These are phyloP conservation scores for Dicranocentrus wangi DNA, from an alignment of 2,888 invertebrate species.

Conservation along the genomic window DNA sequence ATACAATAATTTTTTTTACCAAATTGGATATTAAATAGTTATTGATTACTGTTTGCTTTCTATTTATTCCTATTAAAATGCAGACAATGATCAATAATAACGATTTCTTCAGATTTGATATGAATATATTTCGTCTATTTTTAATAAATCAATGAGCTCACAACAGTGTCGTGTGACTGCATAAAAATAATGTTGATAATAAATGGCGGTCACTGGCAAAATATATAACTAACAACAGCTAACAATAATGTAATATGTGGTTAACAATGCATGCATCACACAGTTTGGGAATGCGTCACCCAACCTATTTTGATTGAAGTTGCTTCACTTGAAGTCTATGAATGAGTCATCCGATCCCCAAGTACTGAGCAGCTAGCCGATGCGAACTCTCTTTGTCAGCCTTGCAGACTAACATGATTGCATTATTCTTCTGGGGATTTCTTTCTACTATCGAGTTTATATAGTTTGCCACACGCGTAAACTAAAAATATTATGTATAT, in stretches of 20 bases:
- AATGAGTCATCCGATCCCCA: slow-evolving; percentile 61
- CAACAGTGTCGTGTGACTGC: too few species aligned
- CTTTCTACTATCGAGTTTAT: neutral
- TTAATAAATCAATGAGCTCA: neutral
- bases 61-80: neutral
- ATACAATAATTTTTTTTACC: too few species aligned
- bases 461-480: slow-evolving; percentile 1
- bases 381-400: slow-evolving; percentile 63
- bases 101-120: too few species aligned
- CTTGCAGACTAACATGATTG: slow-evolving; percentile 18
- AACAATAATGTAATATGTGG: neutral
- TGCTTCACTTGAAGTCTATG: slow-evolving; percentile 64
- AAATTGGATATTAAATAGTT: neutral
- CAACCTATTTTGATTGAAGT: slow-evolving; percentile 44
- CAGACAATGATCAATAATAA: neutral
- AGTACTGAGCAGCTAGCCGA: neutral
- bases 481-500: neutral
- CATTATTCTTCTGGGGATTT: slow-evolving; percentile 1
- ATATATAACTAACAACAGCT: too few species aligned
- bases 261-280: slow-evolving; percentile 6
- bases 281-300: slow-evolving; percentile 46
- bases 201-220: too few species aligned
- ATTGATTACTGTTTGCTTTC: slow-evolving; percentile 15
- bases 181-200: too few species aligned
- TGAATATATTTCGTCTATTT: too few species aligned